Percentiles rank a stretch among this genome's conserved stretches.
Evolutionary conservation across 1,140 invertebrate genomes (phyloP).

Genomic region (Halyomorpha halys): DNA sequence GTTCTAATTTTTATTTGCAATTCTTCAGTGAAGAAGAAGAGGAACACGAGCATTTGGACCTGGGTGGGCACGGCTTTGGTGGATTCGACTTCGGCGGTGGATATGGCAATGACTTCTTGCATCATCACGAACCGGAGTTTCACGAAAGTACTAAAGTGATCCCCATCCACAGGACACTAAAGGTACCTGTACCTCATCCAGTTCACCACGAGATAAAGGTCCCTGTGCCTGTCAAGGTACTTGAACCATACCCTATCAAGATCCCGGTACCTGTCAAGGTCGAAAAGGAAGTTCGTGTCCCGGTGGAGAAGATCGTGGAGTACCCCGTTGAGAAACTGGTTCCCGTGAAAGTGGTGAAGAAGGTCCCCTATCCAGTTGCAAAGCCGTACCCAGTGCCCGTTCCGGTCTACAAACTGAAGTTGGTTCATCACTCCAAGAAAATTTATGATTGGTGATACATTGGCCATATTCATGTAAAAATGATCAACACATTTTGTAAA

Average conservation of each 20-base stretch:
- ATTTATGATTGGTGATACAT: neutral
- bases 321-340: constrained; percentile 32
- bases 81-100: constrained; percentile 14
- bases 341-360: constrained; percentile 30
- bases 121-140: neutral
- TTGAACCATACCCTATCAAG: constrained; percentile 23
- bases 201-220: constrained; percentile 25
- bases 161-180: constrained; percentile 26
- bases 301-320: constrained; percentile 31
- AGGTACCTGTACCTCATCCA: constrained; percentile 26
- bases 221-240: constrained; percentile 29
- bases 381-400: constrained; percentile 31
- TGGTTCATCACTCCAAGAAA: constrained; percentile 28
- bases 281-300: constrained; percentile 29
- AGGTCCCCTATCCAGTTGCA: constrained; percentile 30
- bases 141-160: neutral
- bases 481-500: no score
- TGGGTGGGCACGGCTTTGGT: neutral
- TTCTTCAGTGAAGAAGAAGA: no score
- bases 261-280: constrained; percentile 28
- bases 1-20: no score
- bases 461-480: no score
- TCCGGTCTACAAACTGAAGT: constrained; percentile 31
- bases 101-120: neutral
- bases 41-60: no score